Percentiles rank a stretch among this genome's conserved stretches.
These are phyloP conservation scores for Aurelia sp. DNA, from an alignment of 30 jellyfish, hydroid and myxozoan species.

Conservation along the genomic window DNA sequence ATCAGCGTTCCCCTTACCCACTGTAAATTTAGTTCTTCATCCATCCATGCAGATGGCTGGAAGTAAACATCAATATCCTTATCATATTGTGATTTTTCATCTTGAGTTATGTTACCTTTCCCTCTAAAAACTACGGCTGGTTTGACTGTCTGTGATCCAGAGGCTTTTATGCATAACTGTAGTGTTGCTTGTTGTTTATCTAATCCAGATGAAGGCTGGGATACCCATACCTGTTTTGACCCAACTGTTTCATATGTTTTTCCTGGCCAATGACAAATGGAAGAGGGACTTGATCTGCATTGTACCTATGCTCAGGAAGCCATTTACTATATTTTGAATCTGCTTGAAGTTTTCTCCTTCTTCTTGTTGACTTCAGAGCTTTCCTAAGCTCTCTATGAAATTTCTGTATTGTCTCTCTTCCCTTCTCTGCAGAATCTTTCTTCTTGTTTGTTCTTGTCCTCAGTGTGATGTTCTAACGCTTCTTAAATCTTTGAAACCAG, in stretches of 20 bases:
- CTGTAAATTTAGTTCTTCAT: constrained; percentile 25
- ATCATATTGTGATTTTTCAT: constrained; percentile 41
- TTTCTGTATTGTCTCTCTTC: too few species aligned
- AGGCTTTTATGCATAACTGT: constrained; percentile 38
- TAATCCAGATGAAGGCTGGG: constrained; percentile 53
- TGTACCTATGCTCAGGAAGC: constrained; percentile 41
- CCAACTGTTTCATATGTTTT: constrained; percentile 27
- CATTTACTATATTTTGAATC: constrained; percentile 39
- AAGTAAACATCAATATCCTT: constrained; percentile 57
- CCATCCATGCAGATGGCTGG: constrained; percentile 56
- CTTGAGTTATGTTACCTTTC: constrained; percentile 39
- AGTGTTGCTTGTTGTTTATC: constrained; percentile 53
- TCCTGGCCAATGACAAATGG: constrained; percentile 49
- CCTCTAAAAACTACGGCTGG: constrained; percentile 65
- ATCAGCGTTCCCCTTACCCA: constrained; percentile 38
- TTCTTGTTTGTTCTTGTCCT: too few species aligned
- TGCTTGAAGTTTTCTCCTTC: constrained; percentile 21
- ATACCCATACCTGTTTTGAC: constrained; percentile 59
- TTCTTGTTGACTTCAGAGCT: background rate
- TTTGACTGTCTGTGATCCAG: constrained; percentile 27
- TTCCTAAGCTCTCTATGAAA: too few species aligned
- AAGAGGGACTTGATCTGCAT: constrained; percentile 54
- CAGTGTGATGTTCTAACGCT: too few species aligned
- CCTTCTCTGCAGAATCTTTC: too few species aligned
- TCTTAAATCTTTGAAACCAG: background rate